Conservation (phyloP, 2,888 invertebrate species). For the Drosophila neotestacea region DNA sequence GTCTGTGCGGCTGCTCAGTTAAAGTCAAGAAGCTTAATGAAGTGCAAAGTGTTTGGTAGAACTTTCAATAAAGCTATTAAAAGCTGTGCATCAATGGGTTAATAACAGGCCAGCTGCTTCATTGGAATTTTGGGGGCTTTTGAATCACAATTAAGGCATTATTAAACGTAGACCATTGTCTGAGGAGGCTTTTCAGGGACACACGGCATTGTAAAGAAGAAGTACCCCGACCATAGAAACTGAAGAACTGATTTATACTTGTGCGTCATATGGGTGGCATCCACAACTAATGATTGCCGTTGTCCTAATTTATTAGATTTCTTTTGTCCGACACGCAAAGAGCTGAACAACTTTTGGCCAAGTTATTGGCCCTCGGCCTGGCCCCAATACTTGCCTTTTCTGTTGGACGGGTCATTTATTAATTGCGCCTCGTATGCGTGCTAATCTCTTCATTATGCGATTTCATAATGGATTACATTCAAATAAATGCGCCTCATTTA, state of each 20-base stretch:
- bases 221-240: slow-evolving; percentile 4
- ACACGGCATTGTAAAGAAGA: too few relatives aligned
- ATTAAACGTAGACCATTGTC: slow-evolving; percentile 35
- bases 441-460: slow-evolving; percentile 80
- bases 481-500: slow-evolving; percentile 77
- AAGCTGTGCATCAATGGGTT: slow-evolving; percentile 65
- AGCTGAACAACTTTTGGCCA: slow-evolving; percentile 13
- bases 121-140: slow-evolving; percentile 28
- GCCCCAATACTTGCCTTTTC: slow-evolving; percentile 18
- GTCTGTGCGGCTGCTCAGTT: slow-evolving; percentile 35
- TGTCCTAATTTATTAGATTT: slow-evolving; percentile 75
- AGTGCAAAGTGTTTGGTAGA: slow-evolving; percentile 72
- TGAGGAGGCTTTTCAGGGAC: background rate
- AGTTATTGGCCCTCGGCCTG: slow-evolving; percentile 15
- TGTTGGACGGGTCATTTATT: slow-evolving; percentile 72
- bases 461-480: slow-evolving; percentile 82
- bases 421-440: slow-evolving; percentile 73
- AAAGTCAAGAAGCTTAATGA: slow-evolving; percentile 75
- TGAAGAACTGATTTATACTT: slow-evolving; percentile 67
- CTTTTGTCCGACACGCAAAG: slow-evolving; percentile 65
- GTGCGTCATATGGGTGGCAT: slow-evolving; percentile 55
- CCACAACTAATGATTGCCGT: slow-evolving; percentile 72
- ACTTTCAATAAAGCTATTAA: slow-evolving; percentile 65
- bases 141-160: slow-evolving; percentile 23
- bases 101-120: slow-evolving; percentile 61